Evolutionary conservation across 2,113 vertebrate species (phyloP), one percentile per base, ranked within the genome.

Genomic region (Istiophorus platypterus): DNA sequence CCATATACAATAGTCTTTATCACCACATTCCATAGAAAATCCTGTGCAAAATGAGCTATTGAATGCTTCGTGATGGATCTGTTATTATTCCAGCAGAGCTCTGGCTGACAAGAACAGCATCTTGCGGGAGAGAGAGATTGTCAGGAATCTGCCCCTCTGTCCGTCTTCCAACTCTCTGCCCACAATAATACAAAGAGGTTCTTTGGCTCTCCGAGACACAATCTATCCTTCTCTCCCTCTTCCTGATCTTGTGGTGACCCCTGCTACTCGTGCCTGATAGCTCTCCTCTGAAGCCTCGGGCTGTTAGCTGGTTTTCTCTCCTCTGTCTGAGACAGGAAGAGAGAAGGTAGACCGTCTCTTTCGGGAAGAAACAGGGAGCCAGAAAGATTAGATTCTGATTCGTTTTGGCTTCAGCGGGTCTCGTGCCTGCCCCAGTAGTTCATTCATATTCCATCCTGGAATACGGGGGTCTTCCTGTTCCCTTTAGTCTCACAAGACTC

Each of bases 231-330:
- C 79, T 56, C 74, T 81, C 39, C 54, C 20, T 62, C 75, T 14
- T 20, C 22, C 62, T 81, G 80, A 91, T 78, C 85, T 91, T 80
- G 83, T 26, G 68, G n/a, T 80, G 79, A 92, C 86, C 88, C 82
- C 58, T 76, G 67, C 80, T 42, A 39, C n/a, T 49, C 51, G 22
- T 15, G 54, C 34, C 88, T 29, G 92, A 95, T 63, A 94, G 95
- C 39, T 88, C 94, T 52, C 93, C 90, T 86, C 76, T 78, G 65
- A 79, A 88, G 86, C 87, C 78, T 71, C 29, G 0, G 80, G 89
- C 85, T 69, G 61, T 88, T 72, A 82, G 81, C 72, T 79, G 57
- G 37, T 70, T 66, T 42, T 29, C 12, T 22, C 22, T n/a, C 56
- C 15, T 37, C 42, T 65, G 39, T 72, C 47, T 26, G 24, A 71